Conservation (phyloP, 1,140 invertebrate species). For the Heliconius congener region DNA sequence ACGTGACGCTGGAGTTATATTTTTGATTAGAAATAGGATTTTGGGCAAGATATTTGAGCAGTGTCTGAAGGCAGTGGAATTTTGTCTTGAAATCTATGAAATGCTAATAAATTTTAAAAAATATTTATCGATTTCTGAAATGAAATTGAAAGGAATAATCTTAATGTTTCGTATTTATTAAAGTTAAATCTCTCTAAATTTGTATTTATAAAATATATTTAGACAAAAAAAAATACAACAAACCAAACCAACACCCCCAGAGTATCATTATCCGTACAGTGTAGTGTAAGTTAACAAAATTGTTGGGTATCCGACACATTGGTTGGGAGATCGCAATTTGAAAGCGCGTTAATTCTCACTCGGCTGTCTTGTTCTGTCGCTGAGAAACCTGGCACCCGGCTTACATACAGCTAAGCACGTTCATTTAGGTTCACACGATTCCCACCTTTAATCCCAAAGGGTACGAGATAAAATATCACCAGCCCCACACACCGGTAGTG, state of each 20-base stretch:
- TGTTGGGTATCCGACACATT: constrained; percentile 44
- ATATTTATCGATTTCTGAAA: no score
- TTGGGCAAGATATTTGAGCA: no score
- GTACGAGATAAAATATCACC: constrained; percentile 21
- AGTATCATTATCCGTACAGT: constrained; percentile 35
- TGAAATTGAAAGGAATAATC: no score
- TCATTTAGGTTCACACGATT: constrained; percentile 14
- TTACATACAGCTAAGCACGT: constrained; percentile 31
- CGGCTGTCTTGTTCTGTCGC: constrained; percentile 50
- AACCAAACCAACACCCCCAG: neutral
- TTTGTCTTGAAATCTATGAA: no score
- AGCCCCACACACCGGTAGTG: neutral
- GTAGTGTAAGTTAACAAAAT: constrained; percentile 41
- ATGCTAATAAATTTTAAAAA: no score
- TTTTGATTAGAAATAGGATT: no score
- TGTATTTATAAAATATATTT: no score
- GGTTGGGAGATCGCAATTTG: constrained; percentile 46
- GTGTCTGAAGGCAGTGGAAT: no score
- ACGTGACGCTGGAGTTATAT: no score
- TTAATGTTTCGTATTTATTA: neutral
- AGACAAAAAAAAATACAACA: neutral
- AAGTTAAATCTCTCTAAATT: no score
- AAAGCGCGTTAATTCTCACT: constrained; percentile 51
- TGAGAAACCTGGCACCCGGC: constrained; percentile 43
- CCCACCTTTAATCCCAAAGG: constrained; percentile 22